Conservation (phyloP, 1,140 invertebrate species). For the Sinonovacula constricta region DNA sequence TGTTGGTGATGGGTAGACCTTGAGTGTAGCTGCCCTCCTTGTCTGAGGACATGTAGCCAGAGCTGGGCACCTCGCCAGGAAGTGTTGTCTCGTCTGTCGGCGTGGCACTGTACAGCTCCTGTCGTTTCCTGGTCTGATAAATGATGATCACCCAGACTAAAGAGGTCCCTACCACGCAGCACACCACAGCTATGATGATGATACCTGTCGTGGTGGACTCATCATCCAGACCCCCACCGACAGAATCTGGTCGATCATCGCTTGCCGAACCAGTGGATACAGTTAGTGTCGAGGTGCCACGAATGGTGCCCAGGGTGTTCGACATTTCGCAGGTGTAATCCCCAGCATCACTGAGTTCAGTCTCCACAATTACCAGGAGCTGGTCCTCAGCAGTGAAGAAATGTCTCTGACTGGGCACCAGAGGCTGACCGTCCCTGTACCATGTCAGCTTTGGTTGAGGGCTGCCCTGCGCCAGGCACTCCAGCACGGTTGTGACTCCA, state of each 20-base stretch:
- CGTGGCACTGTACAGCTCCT: constrained; percentile 74
- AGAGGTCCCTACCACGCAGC: constrained; percentile 92
- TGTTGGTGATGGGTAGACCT: constrained; percentile 53
- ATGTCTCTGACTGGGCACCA: constrained; percentile 84
- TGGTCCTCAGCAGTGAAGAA: constrained; percentile 93
- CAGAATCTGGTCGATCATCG: constrained; percentile 6
- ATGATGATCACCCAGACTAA: constrained; percentile 95
- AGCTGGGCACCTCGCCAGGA: constrained; percentile 71
- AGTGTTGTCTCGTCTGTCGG: constrained; percentile 75
- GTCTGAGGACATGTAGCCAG: constrained; percentile 70
- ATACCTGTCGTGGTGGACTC: constrained; percentile 88
- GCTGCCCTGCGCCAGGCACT: constrained; percentile 91
- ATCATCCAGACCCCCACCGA: constrained; percentile 75
- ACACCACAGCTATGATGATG: constrained; percentile 92
- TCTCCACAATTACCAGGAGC: constrained; percentile 91
- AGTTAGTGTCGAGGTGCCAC: constrained; percentile 78
- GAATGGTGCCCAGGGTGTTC: constrained; percentile 87
- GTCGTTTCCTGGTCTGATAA: constrained; percentile 85
- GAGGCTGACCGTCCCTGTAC: constrained; percentile 89
- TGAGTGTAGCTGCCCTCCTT: constrained; percentile 70
- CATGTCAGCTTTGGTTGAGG: constrained; percentile 93
- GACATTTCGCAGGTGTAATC: constrained; percentile 88
- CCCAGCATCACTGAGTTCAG: constrained; percentile 87
- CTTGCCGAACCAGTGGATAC: constrained; percentile 78
- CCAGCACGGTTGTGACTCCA: constrained; percentile 90